Conservation (phyloP, 1,140 invertebrate genomes). For the Sarcophaga bullata region DNA sequence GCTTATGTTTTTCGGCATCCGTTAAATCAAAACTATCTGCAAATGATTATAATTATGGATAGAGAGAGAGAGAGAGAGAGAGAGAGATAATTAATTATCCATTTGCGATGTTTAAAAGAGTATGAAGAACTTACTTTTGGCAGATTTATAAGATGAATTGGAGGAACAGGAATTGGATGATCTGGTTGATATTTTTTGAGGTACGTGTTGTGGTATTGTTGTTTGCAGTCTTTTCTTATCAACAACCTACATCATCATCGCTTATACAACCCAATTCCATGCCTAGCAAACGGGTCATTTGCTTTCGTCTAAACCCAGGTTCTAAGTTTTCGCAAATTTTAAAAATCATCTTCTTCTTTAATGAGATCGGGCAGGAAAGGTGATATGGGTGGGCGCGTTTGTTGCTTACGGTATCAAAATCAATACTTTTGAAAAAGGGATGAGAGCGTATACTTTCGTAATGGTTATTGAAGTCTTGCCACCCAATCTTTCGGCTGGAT, state of each 20-base stretch:
- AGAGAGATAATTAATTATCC: slow-evolving; percentile 17
- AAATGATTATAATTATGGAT: background rate
- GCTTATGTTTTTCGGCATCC: slow-evolving; percentile 69
- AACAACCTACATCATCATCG: slow-evolving; percentile 13
- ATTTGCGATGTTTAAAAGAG: background rate
- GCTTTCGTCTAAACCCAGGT: slow-evolving; percentile 85
- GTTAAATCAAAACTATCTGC: slow-evolving; percentile 60
- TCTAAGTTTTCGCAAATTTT: slow-evolving; percentile 81
- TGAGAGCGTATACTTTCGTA: slow-evolving; percentile 88
- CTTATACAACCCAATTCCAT: slow-evolving; percentile 71
- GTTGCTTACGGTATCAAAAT: slow-evolving; percentile 84
- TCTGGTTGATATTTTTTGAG: no score
- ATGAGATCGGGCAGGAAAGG: slow-evolving; percentile 84
- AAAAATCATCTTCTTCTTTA: slow-evolving; percentile 74
- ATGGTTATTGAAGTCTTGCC: slow-evolving; percentile 74
- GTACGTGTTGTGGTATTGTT: slow-evolving; percentile 48
- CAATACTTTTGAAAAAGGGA: slow-evolving; percentile 84
- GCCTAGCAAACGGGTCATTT: slow-evolving; percentile 80
- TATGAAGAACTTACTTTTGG: slow-evolving; percentile 26
- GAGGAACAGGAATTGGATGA: background rate
- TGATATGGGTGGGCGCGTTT: slow-evolving; percentile 84
- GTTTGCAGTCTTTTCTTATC: slow-evolving; percentile 51
- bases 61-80: slow-evolving; percentile 8
- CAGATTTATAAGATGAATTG: background rate
- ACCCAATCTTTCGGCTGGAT: slow-evolving; percentile 85